Conservation (phyloP, 1,140 invertebrate genomes). For the Druon quercuslanigerum region DNA sequence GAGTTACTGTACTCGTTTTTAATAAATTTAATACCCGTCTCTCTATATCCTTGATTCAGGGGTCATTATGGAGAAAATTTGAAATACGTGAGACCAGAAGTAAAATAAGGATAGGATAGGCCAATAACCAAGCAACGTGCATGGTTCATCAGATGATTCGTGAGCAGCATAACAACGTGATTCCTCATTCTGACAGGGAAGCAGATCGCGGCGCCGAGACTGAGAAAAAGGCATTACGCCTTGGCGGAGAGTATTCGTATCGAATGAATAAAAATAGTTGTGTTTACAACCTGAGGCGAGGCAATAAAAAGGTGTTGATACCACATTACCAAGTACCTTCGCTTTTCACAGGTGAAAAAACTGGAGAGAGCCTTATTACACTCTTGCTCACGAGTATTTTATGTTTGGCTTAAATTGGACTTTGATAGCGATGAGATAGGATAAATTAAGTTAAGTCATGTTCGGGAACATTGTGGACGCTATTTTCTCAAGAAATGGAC, state of each 20-base stretch:
- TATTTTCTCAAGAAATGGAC: too few relatives aligned
- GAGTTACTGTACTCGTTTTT: too few relatives aligned
- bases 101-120: background rate
- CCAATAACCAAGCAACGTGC: slow-evolving; percentile 16
- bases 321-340: slow-evolving; percentile 14
- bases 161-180: slow-evolving; percentile 30
- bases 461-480: too few relatives aligned
- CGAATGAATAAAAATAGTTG: slow-evolving; percentile 30
- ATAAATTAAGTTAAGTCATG: too few relatives aligned
- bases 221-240: slow-evolving; percentile 21
- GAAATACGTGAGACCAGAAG: background rate
- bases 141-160: slow-evolving; percentile 27
- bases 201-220: slow-evolving; percentile 23
- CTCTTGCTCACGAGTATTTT: slow-evolving; percentile 13
- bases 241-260: slow-evolving; percentile 18
- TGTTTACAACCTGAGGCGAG: slow-evolving; percentile 26
- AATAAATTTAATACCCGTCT: too few relatives aligned
- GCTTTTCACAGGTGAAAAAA: background rate
- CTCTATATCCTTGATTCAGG: too few relatives aligned
- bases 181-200: slow-evolving; percentile 25
- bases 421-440: background rate
- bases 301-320: slow-evolving; percentile 28
- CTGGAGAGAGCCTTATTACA: background rate
- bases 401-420: slow-evolving; percentile 10
- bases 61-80: background rate